A percentile compares a stretch with the other conserved stretches of the same genome.
Evolutionary conservation across 2,113 vertebrate species (phyloP).

Genomic region (Nymphicus hollandicus): DNA sequence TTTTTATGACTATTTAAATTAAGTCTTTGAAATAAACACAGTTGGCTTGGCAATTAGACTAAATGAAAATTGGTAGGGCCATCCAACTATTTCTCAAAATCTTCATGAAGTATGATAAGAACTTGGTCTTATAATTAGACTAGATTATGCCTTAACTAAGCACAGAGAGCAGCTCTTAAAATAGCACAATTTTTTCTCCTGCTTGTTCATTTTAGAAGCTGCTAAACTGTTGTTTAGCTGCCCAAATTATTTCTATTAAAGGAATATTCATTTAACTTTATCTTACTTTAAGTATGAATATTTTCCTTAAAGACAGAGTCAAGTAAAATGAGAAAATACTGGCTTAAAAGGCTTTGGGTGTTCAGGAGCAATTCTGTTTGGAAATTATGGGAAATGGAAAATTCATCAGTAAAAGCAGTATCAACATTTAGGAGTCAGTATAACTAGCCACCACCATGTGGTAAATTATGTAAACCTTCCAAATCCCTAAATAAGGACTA

Average conservation of each 20-base stretch:
- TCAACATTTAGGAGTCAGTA: accelerated
- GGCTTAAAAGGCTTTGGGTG: background rate
- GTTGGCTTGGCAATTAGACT: background rate
- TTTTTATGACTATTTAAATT: background rate
- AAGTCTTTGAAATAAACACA: background rate
- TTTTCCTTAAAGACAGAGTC: background rate
- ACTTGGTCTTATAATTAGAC: background rate
- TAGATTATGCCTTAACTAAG: background rate
- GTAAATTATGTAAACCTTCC: background rate
- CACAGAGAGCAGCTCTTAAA: background rate
- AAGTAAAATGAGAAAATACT: background rate
- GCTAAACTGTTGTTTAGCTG: background rate
- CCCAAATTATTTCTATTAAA: background rate
- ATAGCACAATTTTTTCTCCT: background rate
- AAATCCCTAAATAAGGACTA: background rate
- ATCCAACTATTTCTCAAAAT: background rate
- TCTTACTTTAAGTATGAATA: background rate
- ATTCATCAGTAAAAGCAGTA: accelerated
- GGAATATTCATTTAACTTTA: background rate
- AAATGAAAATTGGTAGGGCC: background rate
- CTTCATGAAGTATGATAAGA: background rate
- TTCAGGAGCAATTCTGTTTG: background rate
- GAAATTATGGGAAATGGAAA: background rate
- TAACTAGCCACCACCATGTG: accelerated
- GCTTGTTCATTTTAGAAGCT: background rate